phyloP scores from a whole-genome alignment of 2,888 invertebrate genomes.

The Synanthedon tipuliformis region DNA sequence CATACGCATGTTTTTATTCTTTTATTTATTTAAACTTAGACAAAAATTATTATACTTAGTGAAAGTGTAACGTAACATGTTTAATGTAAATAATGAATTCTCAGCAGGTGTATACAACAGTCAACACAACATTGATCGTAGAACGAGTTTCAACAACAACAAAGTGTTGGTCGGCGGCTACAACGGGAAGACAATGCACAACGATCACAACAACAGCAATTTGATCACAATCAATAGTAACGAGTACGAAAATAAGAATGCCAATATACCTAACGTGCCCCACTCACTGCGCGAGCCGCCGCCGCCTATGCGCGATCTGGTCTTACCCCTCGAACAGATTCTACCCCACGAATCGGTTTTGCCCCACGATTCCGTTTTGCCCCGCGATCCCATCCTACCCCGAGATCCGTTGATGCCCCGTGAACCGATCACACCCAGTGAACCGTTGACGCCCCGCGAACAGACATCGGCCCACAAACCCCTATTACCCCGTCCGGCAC shows the following conservation, averaged over 20 bases:
- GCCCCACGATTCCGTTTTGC: background rate
- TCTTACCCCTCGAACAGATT: no score
- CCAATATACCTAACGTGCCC: background rate
- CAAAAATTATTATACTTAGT: no score
- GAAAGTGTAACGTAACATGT: background rate
- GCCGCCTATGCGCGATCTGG: no score
- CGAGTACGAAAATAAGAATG: background rate
- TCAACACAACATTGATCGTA: slow-evolving; percentile 67
- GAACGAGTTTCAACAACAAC: slow-evolving; percentile 56
- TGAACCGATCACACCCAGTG: no score
- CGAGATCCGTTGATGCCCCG: background rate
- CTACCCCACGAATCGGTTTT: background rate
- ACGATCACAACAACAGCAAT: slow-evolving; percentile 27
- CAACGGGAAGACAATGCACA: slow-evolving; percentile 30
- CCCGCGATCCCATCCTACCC: no score
- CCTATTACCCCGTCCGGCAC: slow-evolving; percentile 6
- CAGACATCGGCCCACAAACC: no score
- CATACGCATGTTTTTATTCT: no score
- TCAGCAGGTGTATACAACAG: slow-evolving; percentile 45
- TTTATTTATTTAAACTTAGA: no score
- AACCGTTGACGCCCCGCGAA: no score
- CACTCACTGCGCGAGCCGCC: no score
- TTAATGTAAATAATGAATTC: slow-evolving; percentile 6
- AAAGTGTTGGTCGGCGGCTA: slow-evolving; percentile 56
- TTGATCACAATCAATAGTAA: slow-evolving; percentile 32